Percentiles rank a stretch among this genome's conserved stretches.
Conservation (phyloP, 2,888 invertebrate species). For the Tenthredo scrophulariae region DNA sequence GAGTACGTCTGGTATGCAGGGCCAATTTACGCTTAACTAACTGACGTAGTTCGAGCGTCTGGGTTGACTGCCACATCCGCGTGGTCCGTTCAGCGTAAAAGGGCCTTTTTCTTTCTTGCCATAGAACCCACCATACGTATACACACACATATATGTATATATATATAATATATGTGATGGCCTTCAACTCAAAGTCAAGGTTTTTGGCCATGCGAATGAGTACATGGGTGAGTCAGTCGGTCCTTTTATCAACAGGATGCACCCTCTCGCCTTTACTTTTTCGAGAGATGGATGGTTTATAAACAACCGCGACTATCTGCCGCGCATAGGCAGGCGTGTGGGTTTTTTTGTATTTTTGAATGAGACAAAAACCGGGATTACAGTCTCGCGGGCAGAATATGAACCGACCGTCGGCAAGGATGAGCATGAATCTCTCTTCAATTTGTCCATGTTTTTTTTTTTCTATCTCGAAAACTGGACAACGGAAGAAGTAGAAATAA, state of each 20-base stretch:
- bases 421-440: neutral
- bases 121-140: neutral
- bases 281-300: constrained; percentile 58
- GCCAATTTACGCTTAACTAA: constrained; percentile 64
- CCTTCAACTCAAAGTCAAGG: constrained; percentile 69
- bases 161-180: constrained; percentile 55
- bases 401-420: neutral
- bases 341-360: neutral
- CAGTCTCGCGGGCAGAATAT: neutral
- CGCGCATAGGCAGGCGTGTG: neutral
- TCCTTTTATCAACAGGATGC: constrained; percentile 53
- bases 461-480: neutral
- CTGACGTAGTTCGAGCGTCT: constrained; percentile 55
- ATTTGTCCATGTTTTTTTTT: neutral
- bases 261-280: constrained; percentile 33
- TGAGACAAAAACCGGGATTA: neutral
- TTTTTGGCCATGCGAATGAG: constrained; percentile 62
- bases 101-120: constrained; percentile 21
- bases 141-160: neutral
- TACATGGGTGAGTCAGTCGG: constrained; percentile 15
- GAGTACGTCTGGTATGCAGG: constrained; percentile 74
- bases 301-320: constrained; percentile 51
- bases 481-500: neutral
- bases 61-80: constrained; percentile 44
- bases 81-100: constrained; percentile 33